Base-by-base conservation (phyloP, 1,140 invertebrate species). In the Archivesica marissinica region DNA sequence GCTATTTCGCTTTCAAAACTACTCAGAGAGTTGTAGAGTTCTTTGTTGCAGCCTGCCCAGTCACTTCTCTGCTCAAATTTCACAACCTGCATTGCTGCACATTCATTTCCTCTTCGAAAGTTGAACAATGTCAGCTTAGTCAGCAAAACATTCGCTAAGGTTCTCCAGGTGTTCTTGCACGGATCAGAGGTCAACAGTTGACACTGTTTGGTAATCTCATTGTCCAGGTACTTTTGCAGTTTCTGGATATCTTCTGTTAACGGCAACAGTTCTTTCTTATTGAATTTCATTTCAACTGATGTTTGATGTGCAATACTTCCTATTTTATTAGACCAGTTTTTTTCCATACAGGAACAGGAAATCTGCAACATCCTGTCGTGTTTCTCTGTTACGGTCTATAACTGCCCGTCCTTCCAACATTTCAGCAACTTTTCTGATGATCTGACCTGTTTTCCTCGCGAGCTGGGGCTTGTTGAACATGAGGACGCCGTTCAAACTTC, bases 241-340 rank as follows among this genome's bases (percentile, higher is more conserved):
- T 7, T 72, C 6, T 72, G 25, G 13, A 72, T 11, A 28, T 35
- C 68, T 38, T 72, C 68, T 72, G 66, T 70, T 30, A 72, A 38
- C 33, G 68, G 68, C 28, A 72, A 72, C 17, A 28, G 30, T 15
- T 15, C 28, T 41, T 72, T 72, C 41, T 39, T 72, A 38, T 72
- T 72, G 68, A 72, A 72, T 72, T 44, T 72, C 41, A 38, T 44
- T 38, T 72, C 33, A 41, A 28, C 33, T 20, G 15, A 20, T 35
- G 68, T 39, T 72, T 72, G 68, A 72, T 35, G 68, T 20, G 68
- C 68, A n/a, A 72, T 39, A 41, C 68, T 72, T 72, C 68, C 68
- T 15, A 72, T 72, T 28, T 72, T 72, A n/a, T 13, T 13, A 39
- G 4, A 15, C 41, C 68, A 4, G 41, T 20, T 72, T 13, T 20